Base-by-base conservation (phyloP, 2,113 vertebrate genomes). In the Lota lota region DNA sequence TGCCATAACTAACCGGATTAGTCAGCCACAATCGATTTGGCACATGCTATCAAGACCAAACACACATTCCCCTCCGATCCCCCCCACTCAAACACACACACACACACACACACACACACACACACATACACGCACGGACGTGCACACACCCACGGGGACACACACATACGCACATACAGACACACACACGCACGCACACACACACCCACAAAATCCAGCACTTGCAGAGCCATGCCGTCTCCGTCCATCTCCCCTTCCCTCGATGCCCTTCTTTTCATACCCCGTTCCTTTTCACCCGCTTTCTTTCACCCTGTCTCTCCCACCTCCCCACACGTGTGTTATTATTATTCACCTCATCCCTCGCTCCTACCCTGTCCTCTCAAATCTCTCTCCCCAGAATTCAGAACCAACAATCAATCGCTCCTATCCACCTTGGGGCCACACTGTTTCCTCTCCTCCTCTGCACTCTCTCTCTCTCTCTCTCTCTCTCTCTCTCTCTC, bases 11-110 rank as follows among this genome's bases (percentile, higher is more conserved):
- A 87, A 90, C 85, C 84, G 85, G 81, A 90, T 90, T 88, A 90
- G 83, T 83, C 80, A 87, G 85, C 85, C 85, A 87, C 88, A 88
- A 90, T 90, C 81, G 85, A 90, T 88, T 90, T 88, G 87, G 88
- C 87, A 77, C 85, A 84, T 84, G 83, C 76, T 88, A 84, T 90
- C 84, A 87, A 88, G 88, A 85, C 83, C 85, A 81, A 85, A 86
- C 80, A 81, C 71, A 83, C 84, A 85, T 82, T 85, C 12, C 21
- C 79, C 81, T 75, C 75, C 69, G 64, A 11, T 21, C 22, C 57
- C 20, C 57, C 20, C 20, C 40, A 47, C 40, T 11, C 40, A 1
- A 11, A 12, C 5, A 47, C 40, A 47, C 40, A 47, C 8, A 47
- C 40, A 47, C 10, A 47, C 6, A 47, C 40, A 10, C 40, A 47